phyloP scores from a whole-genome alignment of 2,797 vertebrate species.

The Prunella strophiata region DNA sequence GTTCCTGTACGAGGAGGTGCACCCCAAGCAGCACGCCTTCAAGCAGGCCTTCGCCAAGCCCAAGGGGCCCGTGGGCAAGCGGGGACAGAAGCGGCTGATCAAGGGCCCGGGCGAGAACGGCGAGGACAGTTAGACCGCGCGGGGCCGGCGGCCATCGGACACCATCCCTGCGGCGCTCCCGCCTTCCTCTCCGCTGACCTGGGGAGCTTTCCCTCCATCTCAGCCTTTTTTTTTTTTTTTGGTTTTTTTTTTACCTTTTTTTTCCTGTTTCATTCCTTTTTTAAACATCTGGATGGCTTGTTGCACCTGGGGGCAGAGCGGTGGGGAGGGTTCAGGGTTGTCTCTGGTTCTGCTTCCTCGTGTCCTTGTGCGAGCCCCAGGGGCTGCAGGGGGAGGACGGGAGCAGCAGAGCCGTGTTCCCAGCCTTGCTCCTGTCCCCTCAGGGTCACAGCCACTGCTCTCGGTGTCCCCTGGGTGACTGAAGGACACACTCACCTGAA shows the following conservation, averaged over 20 bases:
- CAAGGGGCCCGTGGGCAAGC: conserved; percentile 91
- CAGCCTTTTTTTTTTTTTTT: neutral
- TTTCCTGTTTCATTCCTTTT: conserved; percentile 57
- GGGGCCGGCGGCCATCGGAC: conserved; percentile 2
- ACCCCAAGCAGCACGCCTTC: conserved; percentile 95
- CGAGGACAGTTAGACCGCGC: conserved; percentile 86
- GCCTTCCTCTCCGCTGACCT: conserved; percentile 43
- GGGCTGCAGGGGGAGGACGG: neutral
- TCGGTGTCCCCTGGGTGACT: neutral
- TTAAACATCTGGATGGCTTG: conserved; percentile 32
- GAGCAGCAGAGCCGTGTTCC: neutral
- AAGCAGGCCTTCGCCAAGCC: conserved; percentile 97
- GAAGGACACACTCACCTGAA: neutral
- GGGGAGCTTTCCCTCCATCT: conserved; percentile 38
- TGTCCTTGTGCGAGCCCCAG: neutral
- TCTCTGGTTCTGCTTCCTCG: neutral
- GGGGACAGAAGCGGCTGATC: conserved; percentile 95
- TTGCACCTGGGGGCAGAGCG: neutral
- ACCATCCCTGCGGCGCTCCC: conserved; percentile 28
- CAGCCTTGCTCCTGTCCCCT: conserved; percentile 9
- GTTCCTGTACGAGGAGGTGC: conserved; percentile 96
- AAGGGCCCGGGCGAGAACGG: conserved; percentile 90
- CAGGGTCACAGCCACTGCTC: neutral
- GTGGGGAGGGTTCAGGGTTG: neutral
- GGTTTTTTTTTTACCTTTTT: neutral